These are phyloP conservation scores for Caenorhabditis sulstoni DNA, from an alignment of 2,888 invertebrate genomes.

Conservation along the genomic window DNA sequence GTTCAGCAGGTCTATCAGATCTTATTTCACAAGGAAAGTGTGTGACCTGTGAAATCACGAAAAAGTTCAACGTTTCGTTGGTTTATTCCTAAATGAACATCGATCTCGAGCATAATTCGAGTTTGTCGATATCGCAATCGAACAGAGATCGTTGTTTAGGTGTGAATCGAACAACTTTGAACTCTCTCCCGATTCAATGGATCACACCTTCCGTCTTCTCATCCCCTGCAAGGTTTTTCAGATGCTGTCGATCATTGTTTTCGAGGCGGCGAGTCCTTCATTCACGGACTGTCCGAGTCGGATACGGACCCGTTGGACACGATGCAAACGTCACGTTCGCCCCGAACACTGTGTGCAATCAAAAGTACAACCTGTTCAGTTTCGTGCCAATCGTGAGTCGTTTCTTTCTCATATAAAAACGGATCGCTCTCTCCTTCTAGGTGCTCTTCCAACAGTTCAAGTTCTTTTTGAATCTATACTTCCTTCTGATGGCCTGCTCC, in stretches of 20 bases:
- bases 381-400: constrained; percentile 84
- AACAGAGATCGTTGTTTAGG: no score
- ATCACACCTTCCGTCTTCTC: not conserved
- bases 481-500: constrained; percentile 96
- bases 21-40: no score
- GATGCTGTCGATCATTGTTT: constrained; percentile 78
- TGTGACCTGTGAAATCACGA: no score
- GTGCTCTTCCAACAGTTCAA: constrained; percentile 98
- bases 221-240: constrained; percentile 52
- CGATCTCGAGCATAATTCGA: no score
- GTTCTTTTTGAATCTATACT: constrained; percentile 98
- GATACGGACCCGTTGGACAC: constrained; percentile 73
- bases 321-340: constrained; percentile 72
- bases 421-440: constrained; percentile 81
- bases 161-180: no score
- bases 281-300: constrained; percentile 79
- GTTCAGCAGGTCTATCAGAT: constrained; percentile 25
- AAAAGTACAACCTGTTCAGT: constrained; percentile 91
- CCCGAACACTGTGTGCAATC: constrained; percentile 94
- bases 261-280: constrained; percentile 75
- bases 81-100: no score
- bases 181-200: not conserved
- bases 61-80: no score
- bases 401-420: not conserved
- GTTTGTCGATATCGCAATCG: not conserved